Percentiles rank a stretch among this genome's conserved stretches.
These are phyloP conservation scores for Spodoptera picta DNA, from an alignment of 2,888 invertebrate genomes.

Conservation along the genomic window DNA sequence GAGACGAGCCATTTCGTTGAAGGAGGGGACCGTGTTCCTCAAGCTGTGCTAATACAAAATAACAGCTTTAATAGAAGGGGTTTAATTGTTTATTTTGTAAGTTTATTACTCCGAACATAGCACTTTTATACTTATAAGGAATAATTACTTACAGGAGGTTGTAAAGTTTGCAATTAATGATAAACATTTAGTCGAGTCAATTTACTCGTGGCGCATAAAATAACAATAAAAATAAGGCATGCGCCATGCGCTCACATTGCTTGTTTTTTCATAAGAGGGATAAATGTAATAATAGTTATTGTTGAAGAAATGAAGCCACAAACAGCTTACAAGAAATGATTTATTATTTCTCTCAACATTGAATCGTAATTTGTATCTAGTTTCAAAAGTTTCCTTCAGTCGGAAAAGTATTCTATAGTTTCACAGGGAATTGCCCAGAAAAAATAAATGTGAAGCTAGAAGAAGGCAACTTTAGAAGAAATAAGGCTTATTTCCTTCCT, in stretches of 20 bases:
- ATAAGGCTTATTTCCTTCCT: constrained; percentile 30
- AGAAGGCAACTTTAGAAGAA: constrained; percentile 30
- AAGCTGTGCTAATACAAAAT: constrained; percentile 39
- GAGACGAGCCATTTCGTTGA: constrained; percentile 32
- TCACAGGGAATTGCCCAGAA: constrained; percentile 15
- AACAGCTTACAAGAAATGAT: constrained; percentile 32
- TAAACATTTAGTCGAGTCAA: constrained; percentile 25
- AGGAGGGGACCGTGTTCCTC: constrained; percentile 27
- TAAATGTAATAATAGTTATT: constrained; percentile 39
- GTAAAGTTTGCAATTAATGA: constrained; percentile 26
- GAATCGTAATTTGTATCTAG: constrained; percentile 39
- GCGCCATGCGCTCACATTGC: not conserved
- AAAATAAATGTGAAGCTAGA: constrained; percentile 23
- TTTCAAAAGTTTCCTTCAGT: constrained; percentile 7
- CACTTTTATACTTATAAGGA: constrained; percentile 21
- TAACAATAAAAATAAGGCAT: constrained; percentile 23
- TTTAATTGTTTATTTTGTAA: constrained; percentile 45
- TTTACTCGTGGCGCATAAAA: constrained; percentile 14
- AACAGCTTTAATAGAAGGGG: constrained; percentile 14
- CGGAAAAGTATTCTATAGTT: constrained; percentile 27
- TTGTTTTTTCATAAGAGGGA: constrained; percentile 25
- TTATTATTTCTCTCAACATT: constrained; percentile 39
- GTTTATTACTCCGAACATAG: constrained; percentile 30
- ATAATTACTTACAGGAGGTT: constrained; percentile 32
- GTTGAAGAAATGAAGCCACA: constrained; percentile 24